Conservation (phyloP, 2,113 vertebrate species). For the Cryptotis parvus region DNA sequence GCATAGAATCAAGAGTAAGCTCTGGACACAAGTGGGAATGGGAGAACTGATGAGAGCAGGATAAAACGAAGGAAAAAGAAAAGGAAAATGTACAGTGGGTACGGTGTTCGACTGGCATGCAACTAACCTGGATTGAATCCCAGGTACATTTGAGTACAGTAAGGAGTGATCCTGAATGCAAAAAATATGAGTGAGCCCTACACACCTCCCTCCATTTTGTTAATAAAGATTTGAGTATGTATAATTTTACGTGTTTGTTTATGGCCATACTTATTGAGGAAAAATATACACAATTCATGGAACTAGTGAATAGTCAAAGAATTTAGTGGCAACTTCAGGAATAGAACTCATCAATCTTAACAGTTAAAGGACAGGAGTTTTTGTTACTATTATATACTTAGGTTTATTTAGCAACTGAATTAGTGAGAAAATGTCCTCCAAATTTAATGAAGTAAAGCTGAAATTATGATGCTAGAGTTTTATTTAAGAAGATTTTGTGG, state of each 20-base stretch:
- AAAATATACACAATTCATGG: neutral
- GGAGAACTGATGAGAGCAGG: no score
- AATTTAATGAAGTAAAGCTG: slow-evolving; percentile 40
- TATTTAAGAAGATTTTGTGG: slow-evolving; percentile 26
- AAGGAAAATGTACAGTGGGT: neutral
- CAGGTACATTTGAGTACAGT: no score
- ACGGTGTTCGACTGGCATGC: neutral
- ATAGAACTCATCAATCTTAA: slow-evolving; percentile 1
- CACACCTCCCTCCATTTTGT: neutral
- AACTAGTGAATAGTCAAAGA: neutral
- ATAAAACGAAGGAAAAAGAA: neutral
- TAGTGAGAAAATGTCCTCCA: slow-evolving; percentile 35
- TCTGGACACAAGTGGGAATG: no score
- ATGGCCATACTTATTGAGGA: neutral
- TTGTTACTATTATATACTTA: slow-evolving; percentile 15
- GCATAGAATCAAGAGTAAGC: no score
- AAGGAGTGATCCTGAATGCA: neutral
- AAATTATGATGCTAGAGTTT: slow-evolving; percentile 46
- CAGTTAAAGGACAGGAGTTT: slow-evolving; percentile 1
- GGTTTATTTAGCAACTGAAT: slow-evolving; percentile 49
- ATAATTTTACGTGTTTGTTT: neutral
- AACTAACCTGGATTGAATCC: no score
- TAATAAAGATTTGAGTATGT: neutral
- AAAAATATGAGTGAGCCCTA: no score
- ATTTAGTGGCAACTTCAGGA: slow-evolving; percentile 4